Evolutionary conservation across 2,797 vertebrate genomes (phyloP), one percentile per base, ranked within the genome.

Genomic region (Enteromius radiatus): DNA sequence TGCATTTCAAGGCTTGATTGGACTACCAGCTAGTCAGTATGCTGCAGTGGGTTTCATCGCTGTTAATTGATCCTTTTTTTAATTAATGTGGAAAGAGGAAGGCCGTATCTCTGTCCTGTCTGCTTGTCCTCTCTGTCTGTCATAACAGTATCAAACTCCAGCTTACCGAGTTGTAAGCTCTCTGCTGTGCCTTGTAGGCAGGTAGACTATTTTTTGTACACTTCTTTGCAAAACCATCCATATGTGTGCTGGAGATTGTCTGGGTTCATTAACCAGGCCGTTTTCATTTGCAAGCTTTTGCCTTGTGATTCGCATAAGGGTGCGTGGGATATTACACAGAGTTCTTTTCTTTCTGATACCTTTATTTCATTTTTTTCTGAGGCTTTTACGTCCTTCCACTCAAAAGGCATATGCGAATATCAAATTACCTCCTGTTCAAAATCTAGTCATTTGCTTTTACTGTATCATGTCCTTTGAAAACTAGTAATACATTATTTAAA

Each of bases 21-120:
- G 92, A 91, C 93, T 92, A 93, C 92, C 92, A 92, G 93, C 93
- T 91, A 92, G 93, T 93, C 93, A 91, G 93, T 91, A 87, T 91
- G 93, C 91, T 89, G 90, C 91, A 88, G 90, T 92, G 93, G 91
- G 92, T 94, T 94, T 95, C 93, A 92, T 94, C 91, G 90, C 91
- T 93, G 92, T 93, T 95, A 95, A 95, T 95, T 95, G 94, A 95
- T 94, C 93, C 93, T 93, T 94, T 94, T 93, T 95, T 94, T 95
- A 95, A 95, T 95, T 95, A 95, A 95, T 94, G 92, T 95, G 92
- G 92, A 94, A 94, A 93, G 92, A 83, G 92, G 91, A 93, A 92
- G 90, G 90, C 91, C 88, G 89, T 92, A 94, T 94, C 92, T 93
- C 91, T 91, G 91, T 93, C 91, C 93, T 89, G 92, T 93, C 91